phyloP scores from a whole-genome alignment of 2,797 vertebrate species.

The Cossypha heuglini region DNA sequence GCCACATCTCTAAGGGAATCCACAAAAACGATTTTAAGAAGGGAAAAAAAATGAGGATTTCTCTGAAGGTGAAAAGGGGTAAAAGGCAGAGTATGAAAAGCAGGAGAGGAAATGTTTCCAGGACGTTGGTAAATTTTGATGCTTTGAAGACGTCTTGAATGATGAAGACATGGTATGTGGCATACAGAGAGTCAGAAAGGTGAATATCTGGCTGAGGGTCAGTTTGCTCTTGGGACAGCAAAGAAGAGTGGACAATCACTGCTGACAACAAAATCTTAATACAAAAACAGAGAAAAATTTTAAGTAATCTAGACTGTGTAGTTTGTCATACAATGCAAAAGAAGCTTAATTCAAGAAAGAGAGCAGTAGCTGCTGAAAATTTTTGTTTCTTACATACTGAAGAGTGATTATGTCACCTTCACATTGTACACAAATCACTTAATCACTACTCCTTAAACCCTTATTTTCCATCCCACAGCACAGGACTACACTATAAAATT shows the following conservation, averaged over 20 bases:
- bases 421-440: not conserved
- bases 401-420: not conserved
- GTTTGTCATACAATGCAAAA: not conserved
- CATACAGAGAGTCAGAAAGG: not conserved
- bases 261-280: not conserved
- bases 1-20: not conserved
- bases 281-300: not conserved
- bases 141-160: not conserved
- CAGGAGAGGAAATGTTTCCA: not conserved
- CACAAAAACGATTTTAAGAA: not conserved
- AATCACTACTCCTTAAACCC: not conserved
- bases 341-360: not conserved
- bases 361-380: not conserved
- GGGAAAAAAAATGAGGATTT: not conserved
- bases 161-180: not conserved
- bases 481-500: not conserved
- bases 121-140: not conserved
- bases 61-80: not conserved
- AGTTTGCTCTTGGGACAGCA: not conserved
- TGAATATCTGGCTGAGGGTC: not conserved
- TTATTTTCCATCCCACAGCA: not conserved
- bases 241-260: not conserved
- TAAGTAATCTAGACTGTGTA: not conserved
- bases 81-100: rapidly evolving
- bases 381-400: not conserved